A percentile compares a stretch with the other conserved stretches of the same genome.
phyloP scores from a whole-genome alignment of 2,113 vertebrate genomes.

The Notarius quadriscutis region DNA sequence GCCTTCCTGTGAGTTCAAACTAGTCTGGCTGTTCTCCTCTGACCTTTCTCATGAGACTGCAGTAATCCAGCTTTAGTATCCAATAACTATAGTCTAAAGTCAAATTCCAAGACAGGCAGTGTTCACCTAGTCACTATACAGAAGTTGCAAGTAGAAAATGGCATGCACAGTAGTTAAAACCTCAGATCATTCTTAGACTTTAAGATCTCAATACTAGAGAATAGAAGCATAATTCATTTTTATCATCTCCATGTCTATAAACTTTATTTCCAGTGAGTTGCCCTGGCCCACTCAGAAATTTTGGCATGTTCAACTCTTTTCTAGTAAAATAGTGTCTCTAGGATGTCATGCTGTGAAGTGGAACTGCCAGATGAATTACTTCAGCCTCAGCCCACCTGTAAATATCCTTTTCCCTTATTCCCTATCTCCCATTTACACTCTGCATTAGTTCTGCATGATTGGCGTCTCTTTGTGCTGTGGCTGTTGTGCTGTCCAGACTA shows the following conservation, averaged over 20 bases:
- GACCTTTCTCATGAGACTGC: background rate
- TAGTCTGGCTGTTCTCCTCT: background rate
- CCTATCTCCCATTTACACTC: slow-evolving; percentile 43
- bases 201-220: background rate
- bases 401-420: slow-evolving; percentile 37
- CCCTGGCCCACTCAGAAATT: background rate
- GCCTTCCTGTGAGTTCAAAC: background rate
- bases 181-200: background rate
- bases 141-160: background rate
- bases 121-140: background rate
- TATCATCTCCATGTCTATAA: background rate
- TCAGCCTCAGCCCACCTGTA: slow-evolving; percentile 53
- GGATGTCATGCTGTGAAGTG: slow-evolving; percentile 30
- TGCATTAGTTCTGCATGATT: slow-evolving; percentile 65
- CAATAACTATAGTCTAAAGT: no score
- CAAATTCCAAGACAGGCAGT: background rate
- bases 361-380: slow-evolving; percentile 1
- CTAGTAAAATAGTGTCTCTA: background rate
- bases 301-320: background rate
- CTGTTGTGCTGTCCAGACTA: slow-evolving; percentile 61
- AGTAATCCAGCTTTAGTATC: background rate
- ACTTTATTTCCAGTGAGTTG: background rate
- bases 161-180: background rate
- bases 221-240: background rate
- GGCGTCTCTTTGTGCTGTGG: slow-evolving; percentile 61